Conservation (phyloP, 1,140 invertebrate species). For the Philopotamus ludificatus region DNA sequence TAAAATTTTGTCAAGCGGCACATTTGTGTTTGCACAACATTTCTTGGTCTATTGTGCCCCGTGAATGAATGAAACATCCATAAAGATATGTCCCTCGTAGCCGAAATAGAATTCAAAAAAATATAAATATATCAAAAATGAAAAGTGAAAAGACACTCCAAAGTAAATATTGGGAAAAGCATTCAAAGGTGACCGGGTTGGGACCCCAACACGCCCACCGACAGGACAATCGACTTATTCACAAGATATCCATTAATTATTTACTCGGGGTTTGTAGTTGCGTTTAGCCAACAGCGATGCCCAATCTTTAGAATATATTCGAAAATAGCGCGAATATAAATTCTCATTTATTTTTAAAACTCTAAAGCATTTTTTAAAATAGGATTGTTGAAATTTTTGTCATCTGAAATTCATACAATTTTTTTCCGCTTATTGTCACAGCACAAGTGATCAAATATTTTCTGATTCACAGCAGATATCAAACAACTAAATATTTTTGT, state of each 20-base stretch:
- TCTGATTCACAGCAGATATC: conserved; percentile 4
- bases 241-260: conserved; percentile 34
- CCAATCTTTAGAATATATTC: neutral
- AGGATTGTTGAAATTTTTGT: neutral
- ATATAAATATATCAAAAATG: neutral
- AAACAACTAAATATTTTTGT: conserved; percentile 21
- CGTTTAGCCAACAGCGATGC: conserved; percentile 7
- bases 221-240: conserved; percentile 22
- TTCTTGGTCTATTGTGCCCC: conserved; percentile 25
- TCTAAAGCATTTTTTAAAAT: neutral
- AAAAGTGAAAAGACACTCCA: conserved; percentile 12
- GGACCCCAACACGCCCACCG: conserved; percentile 33
- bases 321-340: neutral
- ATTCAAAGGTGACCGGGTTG: conserved; percentile 9
- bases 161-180: conserved; percentile 40
- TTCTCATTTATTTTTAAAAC: neutral
- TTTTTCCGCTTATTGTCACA: neutral
- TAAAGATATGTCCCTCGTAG: conserved; percentile 35
- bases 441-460: conserved; percentile 17
- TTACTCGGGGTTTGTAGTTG: conserved; percentile 27
- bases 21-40: conserved; percentile 41
- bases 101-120: neutral
- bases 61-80: conserved; percentile 39
- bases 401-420: neutral
- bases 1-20: conserved; percentile 32